Percentiles rank a stretch among this genome's conserved stretches.
Evolutionary conservation across 2,797 vertebrate genomes (phyloP).

Genomic region (Adelosebastes latens): DNA sequence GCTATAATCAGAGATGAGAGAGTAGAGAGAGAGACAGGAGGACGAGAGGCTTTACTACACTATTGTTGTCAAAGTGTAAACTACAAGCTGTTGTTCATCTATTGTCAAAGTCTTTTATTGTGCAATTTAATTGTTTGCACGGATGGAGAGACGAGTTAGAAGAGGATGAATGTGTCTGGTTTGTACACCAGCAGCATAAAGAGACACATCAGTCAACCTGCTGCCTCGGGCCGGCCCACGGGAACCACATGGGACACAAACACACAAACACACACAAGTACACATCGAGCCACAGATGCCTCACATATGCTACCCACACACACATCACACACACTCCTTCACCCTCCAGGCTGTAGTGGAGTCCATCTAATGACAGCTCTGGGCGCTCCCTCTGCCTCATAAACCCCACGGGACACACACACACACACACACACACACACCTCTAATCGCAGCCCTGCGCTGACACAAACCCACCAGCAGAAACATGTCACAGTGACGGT

Average conservation of each 20-base stretch:
- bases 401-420: constrained; percentile 52
- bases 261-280: constrained; percentile 21
- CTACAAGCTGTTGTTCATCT: constrained; percentile 21
- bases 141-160: constrained; percentile 16
- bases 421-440: constrained; percentile 45
- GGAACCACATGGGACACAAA: constrained; percentile 52
- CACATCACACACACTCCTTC: constrained; percentile 1
- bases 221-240: constrained; percentile 33
- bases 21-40: background rate
- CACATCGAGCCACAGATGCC: constrained; percentile 48
- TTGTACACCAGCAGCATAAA: constrained; percentile 14
- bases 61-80: constrained; percentile 41
- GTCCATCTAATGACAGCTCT: constrained; percentile 68
- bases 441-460: constrained; percentile 60
- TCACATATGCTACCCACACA: constrained; percentile 44
- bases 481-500: constrained; percentile 61
- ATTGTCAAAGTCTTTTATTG: constrained; percentile 40
- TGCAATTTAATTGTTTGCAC: constrained; percentile 30
- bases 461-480: constrained; percentile 75
- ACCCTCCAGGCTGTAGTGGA: constrained; percentile 22
- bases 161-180: constrained; percentile 53
- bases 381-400: constrained; percentile 36
- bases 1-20: constrained; percentile 61
- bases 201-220: constrained; percentile 43
- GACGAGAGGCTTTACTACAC: constrained; percentile 37